Evolutionary conservation across 2,888 invertebrate species (phyloP).

Genomic region (Drosophila nr. perissopoda): DNA sequence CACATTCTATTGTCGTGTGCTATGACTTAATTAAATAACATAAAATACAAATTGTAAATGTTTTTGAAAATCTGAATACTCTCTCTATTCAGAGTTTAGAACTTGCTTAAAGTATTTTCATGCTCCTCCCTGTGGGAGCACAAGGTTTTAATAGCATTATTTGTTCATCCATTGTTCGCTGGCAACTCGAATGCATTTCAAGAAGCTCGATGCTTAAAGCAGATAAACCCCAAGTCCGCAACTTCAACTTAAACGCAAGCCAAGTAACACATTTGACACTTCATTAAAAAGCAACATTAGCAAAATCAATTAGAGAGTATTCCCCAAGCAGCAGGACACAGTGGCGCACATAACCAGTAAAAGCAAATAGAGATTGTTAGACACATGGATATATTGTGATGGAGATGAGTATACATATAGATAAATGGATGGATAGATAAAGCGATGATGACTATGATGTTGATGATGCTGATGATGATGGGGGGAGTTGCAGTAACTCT

Average conservation of each 20-base stretch:
- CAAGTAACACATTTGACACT: conserved; percentile 73
- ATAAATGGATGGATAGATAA: conserved; percentile 7
- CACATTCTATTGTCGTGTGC: neutral
- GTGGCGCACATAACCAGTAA: conserved; percentile 42
- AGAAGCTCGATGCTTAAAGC: conserved; percentile 1
- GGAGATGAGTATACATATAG: conserved; percentile 7
- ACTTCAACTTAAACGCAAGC: conserved; percentile 10
- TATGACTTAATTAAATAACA: neutral
- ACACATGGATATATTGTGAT: conserved; percentile 18
- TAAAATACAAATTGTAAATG: neutral
- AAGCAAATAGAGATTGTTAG: conserved; percentile 44
- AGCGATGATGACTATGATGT: neutral
- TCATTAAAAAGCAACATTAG: conserved; percentile 80
- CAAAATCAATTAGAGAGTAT: conserved; percentile 76
- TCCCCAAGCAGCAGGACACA: conserved; percentile 61
- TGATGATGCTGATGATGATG: conserved; percentile 8
- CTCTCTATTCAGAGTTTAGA: neutral
- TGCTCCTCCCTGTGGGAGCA: conserved; percentile 10
- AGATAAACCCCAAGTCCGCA: conserved; percentile 1
- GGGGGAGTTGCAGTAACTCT: conserved; percentile 47
- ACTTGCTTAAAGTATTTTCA: neutral
- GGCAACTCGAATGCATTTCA: conserved; percentile 37
- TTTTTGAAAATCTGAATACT: neutral
- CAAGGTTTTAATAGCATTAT: conserved; percentile 2
- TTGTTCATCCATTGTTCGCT: conserved; percentile 10